Percentiles rank a stretch among this genome's conserved stretches.
Conservation (phyloP, 2,113 vertebrate genomes). For the Eublepharis macularius region DNA sequence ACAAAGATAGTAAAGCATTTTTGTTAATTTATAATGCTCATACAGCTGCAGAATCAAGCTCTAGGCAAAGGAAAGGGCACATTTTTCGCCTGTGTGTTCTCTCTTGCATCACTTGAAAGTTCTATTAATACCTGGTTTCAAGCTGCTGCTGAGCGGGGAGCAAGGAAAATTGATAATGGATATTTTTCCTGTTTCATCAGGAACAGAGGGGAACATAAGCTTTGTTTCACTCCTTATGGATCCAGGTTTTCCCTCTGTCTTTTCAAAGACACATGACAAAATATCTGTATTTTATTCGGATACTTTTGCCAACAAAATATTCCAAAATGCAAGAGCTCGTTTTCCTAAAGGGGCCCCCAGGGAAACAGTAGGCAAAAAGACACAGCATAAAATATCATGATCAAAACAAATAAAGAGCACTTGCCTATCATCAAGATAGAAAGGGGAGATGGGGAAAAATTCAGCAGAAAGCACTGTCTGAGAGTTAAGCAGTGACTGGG, state of each 20-base stretch:
- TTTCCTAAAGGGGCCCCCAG: conserved; percentile 31
- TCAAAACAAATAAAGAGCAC: conserved; percentile 20
- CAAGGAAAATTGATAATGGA: conserved; percentile 38
- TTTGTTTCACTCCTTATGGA: conserved; percentile 7
- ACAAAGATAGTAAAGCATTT: fast-evolving
- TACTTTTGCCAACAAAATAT: conserved; percentile 46
- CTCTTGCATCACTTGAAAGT: conserved; percentile 23
- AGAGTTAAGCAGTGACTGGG: conserved; percentile 24
- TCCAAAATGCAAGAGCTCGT: conserved; percentile 28
- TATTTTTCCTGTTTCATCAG: conserved; percentile 39
- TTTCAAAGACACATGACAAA: background rate
- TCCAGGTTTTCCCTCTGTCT: background rate
- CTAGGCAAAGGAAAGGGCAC: background rate
- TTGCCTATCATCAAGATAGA: conserved; percentile 42
- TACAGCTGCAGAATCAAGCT: fast-evolving
- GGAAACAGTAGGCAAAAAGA: background rate
- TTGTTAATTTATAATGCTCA: background rate
- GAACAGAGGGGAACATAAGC: conserved; percentile 43
- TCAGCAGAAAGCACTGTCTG: conserved; percentile 21
- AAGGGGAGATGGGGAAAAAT: background rate
- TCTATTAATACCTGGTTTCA: conserved; percentile 19
- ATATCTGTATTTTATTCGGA: conserved; percentile 22
- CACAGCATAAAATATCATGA: conserved; percentile 27
- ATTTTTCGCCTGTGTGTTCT: conserved; percentile 6
- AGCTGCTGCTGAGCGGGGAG: background rate